Base-by-base conservation (phyloP, 2,888 invertebrate species). In the Eristalis pertinax region DNA sequence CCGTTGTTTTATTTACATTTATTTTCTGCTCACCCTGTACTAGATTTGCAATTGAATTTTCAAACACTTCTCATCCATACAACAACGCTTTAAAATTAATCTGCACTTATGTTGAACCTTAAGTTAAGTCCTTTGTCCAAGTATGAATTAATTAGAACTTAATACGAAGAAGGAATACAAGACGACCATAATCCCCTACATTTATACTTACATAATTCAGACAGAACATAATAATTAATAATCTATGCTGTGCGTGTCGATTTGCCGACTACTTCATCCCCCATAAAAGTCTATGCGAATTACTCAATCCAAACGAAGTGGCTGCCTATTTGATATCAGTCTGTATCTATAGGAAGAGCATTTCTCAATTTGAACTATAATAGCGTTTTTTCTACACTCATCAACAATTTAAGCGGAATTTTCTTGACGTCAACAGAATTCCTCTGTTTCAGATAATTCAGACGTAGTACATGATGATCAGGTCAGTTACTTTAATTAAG, bases 261-360 rank as follows among this genome's bases (percentile, higher is more conserved):
- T 70, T 70, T 35, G 58, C 32, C 32, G 24, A 35, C 24, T 38
- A 50, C 35, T 58, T 29, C 58, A 24, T 58, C 22, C 35, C 22
- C 69, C 32, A 58, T 58, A 70, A 26, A 70, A 29, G 56, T 10
- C 32, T 10, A 32, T 32, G 32, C 15, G 63, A 73, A 63, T 43
- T 29, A 62, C 29, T 41, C 22, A 41, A 63, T 62, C 60, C 24
- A 62, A 69, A 69, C 24, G 63, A 50, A 77, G 24, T 69, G 43
- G 43, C 24, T 5, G 15, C 13, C 67, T n/a, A n/a, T 43, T 10
- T n/a, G 41, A 2, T 11, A 62, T 62, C 72, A 19, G n/a, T 0
- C 26, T n/a, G 10, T 5, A 5, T 43, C 13, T 72, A 5, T 70
- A 35, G 4, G 5, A 58, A 60, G n/a, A 38, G 62, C 5, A 35